phyloP scores from a whole-genome alignment of 2,888 invertebrate genomes.

The Zhuqinia jingwanae region DNA sequence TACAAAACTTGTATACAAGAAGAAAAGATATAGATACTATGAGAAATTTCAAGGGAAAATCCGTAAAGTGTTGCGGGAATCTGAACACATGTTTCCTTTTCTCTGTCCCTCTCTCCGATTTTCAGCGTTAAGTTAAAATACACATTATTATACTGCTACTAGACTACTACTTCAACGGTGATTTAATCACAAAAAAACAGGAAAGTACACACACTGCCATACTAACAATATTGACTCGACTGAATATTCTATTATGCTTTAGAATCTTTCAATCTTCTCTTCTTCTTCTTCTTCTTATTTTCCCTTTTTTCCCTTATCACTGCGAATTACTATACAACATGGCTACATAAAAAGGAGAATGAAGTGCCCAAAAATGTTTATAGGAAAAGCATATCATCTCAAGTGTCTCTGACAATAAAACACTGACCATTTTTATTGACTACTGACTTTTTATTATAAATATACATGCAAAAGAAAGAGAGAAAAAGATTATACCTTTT shows the following conservation, averaged over 20 bases:
- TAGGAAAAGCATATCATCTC: slow-evolving; percentile 8
- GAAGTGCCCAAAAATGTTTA: slow-evolving; percentile 16
- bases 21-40: not conserved
- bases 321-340: too few species aligned
- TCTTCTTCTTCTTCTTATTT: too few species aligned
- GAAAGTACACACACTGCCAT: too few species aligned
- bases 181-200: slow-evolving; percentile 25
- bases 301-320: slow-evolving; percentile 1
- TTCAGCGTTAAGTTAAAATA: not conserved
- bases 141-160: slow-evolving; percentile 31
- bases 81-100: slow-evolving; percentile 53
- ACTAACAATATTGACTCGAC: not conserved
- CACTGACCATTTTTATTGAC: not conserved
- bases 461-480: too few species aligned
- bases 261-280: slow-evolving; percentile 32
- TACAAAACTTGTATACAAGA: not conserved
- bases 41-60: slow-evolving; percentile 62
- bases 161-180: too few species aligned
- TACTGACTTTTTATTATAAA: too few species aligned
- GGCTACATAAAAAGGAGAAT: too few species aligned
- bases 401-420: not conserved
- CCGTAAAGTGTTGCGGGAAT: slow-evolving; percentile 69
- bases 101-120: not conserved
- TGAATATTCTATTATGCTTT: not conserved
- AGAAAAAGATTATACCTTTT: too few species aligned